A percentile compares a stretch with the other conserved stretches of the same genome.
Conservation (phyloP, 2,113 vertebrate species). For the Ardeotis arabs region DNA sequence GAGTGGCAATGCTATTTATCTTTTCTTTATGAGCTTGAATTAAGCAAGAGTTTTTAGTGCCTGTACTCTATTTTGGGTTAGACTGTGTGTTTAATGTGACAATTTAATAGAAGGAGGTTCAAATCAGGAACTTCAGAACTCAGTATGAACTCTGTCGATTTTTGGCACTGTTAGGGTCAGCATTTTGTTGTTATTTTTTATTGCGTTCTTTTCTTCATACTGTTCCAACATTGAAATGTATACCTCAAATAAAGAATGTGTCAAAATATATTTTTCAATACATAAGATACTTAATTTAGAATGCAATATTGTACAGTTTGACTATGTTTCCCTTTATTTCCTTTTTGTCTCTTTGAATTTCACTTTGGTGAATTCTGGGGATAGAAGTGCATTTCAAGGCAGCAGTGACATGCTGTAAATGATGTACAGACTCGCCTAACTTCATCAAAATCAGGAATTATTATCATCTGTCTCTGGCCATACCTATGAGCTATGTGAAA, state of each 20-base stretch:
- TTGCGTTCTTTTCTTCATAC: neutral
- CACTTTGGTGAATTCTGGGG: neutral
- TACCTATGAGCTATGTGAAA: neutral
- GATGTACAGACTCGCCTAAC: rapidly evolving
- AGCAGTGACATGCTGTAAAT: neutral
- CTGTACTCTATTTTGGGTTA: neutral
- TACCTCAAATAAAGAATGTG: rapidly evolving
- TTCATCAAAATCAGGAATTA: neutral
- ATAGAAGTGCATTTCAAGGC: neutral
- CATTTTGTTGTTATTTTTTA: neutral
- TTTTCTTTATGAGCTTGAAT: neutral
- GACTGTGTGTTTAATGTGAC: neutral
- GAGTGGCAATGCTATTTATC: neutral
- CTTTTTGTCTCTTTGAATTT: neutral
- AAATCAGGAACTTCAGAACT: neutral
- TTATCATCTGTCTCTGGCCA: neutral
- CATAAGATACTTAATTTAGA: neutral
- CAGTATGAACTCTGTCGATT: neutral
- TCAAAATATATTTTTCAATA: neutral
- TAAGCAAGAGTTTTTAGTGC: neutral
- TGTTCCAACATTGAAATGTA: neutral
- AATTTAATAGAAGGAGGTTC: neutral
- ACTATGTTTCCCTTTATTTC: neutral
- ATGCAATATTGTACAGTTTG: neutral
- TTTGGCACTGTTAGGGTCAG: neutral